Evolutionary conservation across 2,113 vertebrate species (phyloP).

Genomic region (Delphinus delphis): DNA sequence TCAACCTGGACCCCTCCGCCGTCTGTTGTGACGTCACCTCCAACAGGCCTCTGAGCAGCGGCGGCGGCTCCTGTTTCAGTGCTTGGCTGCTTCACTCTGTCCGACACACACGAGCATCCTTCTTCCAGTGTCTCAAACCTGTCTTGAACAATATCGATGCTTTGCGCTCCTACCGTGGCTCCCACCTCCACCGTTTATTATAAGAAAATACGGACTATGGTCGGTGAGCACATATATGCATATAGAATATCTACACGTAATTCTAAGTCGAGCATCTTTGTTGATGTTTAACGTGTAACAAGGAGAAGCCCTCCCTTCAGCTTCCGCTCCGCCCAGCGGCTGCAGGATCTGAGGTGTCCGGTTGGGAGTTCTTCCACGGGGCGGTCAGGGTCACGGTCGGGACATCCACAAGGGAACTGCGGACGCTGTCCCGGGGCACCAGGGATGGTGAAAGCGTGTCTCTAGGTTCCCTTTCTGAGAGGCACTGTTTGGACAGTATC

Average conservation of each 20-base stretch:
- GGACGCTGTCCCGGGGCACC: constrained; percentile 82
- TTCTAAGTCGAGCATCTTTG: constrained; percentile 73
- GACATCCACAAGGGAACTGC: constrained; percentile 74
- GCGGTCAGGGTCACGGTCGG: constrained; percentile 64
- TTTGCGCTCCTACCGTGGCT: constrained; percentile 73
- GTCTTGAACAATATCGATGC: constrained; percentile 79
- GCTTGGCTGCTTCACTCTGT: constrained; percentile 76
- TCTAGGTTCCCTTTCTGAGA: constrained; percentile 94
- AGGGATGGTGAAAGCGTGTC: constrained; percentile 81
- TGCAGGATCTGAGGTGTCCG: constrained; percentile 31
- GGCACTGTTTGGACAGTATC: constrained; percentile 89
- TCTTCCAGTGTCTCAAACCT: constrained; percentile 87
- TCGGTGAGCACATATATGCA: constrained; percentile 73
- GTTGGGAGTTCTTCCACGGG: constrained; percentile 52
- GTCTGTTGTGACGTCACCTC: constrained; percentile 58
- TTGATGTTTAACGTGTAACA: constrained; percentile 68
- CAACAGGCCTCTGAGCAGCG: constrained; percentile 69
- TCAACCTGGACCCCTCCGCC: constrained; percentile 64
- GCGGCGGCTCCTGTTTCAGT: constrained; percentile 78
- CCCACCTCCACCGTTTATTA: constrained; percentile 76
- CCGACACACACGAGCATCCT: constrained; percentile 79
- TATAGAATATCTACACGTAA: constrained; percentile 42
- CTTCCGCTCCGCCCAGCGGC: constrained; percentile 60
- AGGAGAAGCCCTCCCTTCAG: constrained; percentile 61
- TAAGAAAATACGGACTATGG: constrained; percentile 77